Evolutionary conservation across 1,140 invertebrate genomes (phyloP).

Genomic region (Amphibalanus amphitrite): DNA sequence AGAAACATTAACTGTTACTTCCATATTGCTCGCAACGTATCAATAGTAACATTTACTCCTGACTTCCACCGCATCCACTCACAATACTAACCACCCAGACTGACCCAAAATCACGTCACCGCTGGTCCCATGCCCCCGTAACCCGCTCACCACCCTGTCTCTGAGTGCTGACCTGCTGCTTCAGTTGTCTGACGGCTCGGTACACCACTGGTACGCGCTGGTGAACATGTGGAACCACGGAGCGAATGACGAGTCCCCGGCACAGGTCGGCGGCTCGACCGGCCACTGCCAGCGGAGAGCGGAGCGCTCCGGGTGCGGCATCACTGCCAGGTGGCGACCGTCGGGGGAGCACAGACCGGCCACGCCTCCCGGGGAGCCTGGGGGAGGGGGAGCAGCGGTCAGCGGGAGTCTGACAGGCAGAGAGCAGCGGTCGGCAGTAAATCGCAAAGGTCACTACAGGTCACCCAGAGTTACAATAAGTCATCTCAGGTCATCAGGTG

Average conservation of each 20-base stretch:
- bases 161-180: no score
- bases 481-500: neutral
- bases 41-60: no score
- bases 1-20: no score
- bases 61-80: no score
- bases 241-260: constrained; percentile 35
- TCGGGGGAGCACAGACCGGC: constrained; percentile 73
- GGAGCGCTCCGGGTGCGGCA: constrained; percentile 94
- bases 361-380: constrained; percentile 42
- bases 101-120: no score
- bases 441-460: neutral
- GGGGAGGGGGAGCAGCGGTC: constrained; percentile 9
- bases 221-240: constrained; percentile 85
- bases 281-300: constrained; percentile 71
- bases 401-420: neutral
- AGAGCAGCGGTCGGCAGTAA: neutral
- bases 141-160: no score
- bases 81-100: no score
- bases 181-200: no score
- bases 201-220: constrained; percentile 71
- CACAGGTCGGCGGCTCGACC: constrained; percentile 39
- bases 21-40: no score
- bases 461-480: neutral
- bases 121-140: no score
- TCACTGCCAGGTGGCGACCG: constrained; percentile 87